Evolutionary conservation across 2,113 vertebrate species (phyloP), one percentile per base, ranked within the genome.

Genomic region (Tachycineta bicolor): DNA sequence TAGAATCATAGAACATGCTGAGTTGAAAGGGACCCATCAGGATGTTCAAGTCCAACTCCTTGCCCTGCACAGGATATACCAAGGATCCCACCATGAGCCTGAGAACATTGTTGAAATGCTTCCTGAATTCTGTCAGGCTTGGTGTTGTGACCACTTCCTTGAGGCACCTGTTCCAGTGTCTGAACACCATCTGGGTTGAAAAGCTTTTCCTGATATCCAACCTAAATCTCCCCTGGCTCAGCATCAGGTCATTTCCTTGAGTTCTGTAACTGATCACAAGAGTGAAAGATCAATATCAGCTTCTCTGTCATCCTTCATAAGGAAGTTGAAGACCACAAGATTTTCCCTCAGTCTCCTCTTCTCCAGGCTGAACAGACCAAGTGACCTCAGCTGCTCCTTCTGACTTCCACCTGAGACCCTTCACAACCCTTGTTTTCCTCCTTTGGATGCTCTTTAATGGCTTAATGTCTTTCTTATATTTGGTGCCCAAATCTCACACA

Each of bases 301-400:
- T 24, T 11, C 14, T 59, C 22, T 1, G 1, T 73, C 14, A 7
- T 31, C 9, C 7, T 11, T 68, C 9, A 8, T 3, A 3, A 64
- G 18, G 14, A 74, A 23, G 16, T 3, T 39, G 28, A 11, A n/a
- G 23, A 23, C 8, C 23, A 25, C 1, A 5, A n/a, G 9, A 7
- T 28, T 20, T 41, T 31, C 69, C 23, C 18, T 84, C 14, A 19
- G 14, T 8, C 14, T 55, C 14, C 58, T 52, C 31, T 64, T 21
- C 43, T 68, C 37, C 26, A 33, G 33, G 21, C 16, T 26, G 52
- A 67, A 17, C 21, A 67, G 37, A 34, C 7, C 31, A 34, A 68
- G 37, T 26, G 33, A 22, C 5, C 18, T 26, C 26, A 68, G 13
- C 25, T 43, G 10, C 21, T 49, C 10, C n/a, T 56, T 2, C 4